Evolutionary conservation across 2,797 vertebrate species (phyloP).

Genomic region (Pangasius sanitwongsei): DNA sequence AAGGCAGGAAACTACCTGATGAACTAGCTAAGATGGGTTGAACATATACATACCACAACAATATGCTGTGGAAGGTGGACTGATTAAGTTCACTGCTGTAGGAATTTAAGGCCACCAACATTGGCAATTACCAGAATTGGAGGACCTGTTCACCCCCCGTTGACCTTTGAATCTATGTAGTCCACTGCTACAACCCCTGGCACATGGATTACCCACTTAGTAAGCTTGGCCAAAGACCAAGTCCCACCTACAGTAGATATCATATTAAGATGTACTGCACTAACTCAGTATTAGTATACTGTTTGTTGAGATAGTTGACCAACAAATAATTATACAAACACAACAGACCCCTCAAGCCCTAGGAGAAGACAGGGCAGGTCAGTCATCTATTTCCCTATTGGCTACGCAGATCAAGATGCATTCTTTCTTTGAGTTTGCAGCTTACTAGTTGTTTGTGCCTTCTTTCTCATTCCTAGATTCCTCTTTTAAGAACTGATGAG

Average conservation of each 20-base stretch:
- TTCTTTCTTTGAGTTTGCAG: neutral
- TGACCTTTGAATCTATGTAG: neutral
- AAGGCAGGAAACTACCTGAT: too few relatives aligned
- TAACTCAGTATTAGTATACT: neutral
- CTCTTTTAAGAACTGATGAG: neutral
- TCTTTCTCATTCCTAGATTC: neutral
- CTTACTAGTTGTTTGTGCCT: neutral
- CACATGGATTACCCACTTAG: neutral
- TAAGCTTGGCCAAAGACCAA: neutral
- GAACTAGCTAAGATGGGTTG: too few relatives aligned
- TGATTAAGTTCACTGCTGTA: neutral
- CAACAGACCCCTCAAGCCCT: neutral
- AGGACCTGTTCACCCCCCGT: neutral
- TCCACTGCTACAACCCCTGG: neutral
- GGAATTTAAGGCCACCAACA: neutral
- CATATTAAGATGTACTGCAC: neutral
- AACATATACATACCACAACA: too few relatives aligned
- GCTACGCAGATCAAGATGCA: neutral
- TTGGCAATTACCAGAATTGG: neutral
- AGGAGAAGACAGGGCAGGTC: neutral
- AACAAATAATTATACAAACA: neutral
- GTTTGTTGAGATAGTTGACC: neutral
- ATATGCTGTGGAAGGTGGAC: neutral
- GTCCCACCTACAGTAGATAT: neutral
- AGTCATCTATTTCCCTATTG: neutral